Evolutionary conservation across 2,113 vertebrate genomes (phyloP).

Genomic region (Dolichallabes microphthalmus): DNA sequence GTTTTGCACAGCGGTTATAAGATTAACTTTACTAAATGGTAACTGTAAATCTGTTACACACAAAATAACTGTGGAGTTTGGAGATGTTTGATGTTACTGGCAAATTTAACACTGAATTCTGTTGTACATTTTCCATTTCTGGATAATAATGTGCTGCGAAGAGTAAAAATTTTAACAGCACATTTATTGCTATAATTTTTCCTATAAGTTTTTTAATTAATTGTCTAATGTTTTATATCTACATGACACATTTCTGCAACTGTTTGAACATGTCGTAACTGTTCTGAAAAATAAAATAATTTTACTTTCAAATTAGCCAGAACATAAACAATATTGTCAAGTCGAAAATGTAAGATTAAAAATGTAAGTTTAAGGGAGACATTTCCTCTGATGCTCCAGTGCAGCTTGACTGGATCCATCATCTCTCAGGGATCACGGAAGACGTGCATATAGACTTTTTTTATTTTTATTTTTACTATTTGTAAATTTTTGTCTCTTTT

Average conservation of each 20-base stretch:
- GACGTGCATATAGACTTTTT: too few relatives aligned
- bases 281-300: not conserved
- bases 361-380: too few relatives aligned
- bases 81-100: not conserved
- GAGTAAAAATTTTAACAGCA: not conserved
- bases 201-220: not conserved
- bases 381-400: too few relatives aligned
- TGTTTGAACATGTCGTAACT: not conserved
- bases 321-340: not conserved
- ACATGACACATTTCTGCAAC: not conserved
- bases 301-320: too few relatives aligned
- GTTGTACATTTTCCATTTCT: not conserved
- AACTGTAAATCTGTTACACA: not conserved
- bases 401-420: too few relatives aligned
- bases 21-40: not conserved
- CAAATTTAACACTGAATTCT: not conserved
- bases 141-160: not conserved
- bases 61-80: not conserved
- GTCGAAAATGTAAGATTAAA: not conserved
- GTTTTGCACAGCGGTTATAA: not conserved
- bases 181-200: not conserved
- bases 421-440: too few relatives aligned
- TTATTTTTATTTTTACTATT: too few relatives aligned
- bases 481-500: too few relatives aligned
- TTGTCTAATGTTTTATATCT: not conserved